Conservation (phyloP, 2,113 vertebrate genomes). For the Diphyllodes magnificus region DNA sequence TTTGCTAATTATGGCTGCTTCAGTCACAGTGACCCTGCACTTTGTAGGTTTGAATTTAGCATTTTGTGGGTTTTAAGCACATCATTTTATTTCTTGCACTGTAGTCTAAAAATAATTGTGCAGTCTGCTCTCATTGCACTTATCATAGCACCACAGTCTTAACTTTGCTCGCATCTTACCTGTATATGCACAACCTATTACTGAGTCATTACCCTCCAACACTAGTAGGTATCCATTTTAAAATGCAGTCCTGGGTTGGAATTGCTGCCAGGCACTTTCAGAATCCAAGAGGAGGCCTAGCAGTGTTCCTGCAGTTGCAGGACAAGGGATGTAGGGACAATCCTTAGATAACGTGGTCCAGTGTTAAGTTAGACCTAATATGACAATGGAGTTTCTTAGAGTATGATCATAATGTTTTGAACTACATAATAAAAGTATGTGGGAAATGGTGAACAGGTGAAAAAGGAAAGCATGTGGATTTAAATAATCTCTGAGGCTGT, state of each 20-base stretch:
- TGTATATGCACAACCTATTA: background rate
- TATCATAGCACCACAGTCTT: background rate
- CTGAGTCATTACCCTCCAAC: background rate
- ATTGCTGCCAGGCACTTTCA: background rate
- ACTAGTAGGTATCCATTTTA: background rate
- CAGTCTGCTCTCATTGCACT: background rate
- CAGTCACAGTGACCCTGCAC: background rate
- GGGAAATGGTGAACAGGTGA: background rate
- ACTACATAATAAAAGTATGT: background rate
- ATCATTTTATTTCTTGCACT: background rate
- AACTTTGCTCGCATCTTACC: background rate
- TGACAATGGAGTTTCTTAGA: background rate
- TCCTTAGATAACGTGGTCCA: background rate
- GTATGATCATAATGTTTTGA: background rate
- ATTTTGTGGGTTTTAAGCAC: background rate
- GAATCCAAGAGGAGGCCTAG: background rate
- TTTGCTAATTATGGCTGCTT: background rate
- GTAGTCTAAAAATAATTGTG: background rate
- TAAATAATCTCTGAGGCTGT: constrained; percentile 3
- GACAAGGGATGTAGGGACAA: background rate
- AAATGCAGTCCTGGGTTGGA: background rate
- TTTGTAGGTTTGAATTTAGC: background rate
- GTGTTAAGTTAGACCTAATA: background rate
- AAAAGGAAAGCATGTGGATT: background rate
- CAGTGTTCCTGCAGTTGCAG: background rate